Percentiles rank a stretch among this genome's conserved stretches.
phyloP scores from a whole-genome alignment of 1,140 invertebrate species.

The Habropoda laboriosa region DNA sequence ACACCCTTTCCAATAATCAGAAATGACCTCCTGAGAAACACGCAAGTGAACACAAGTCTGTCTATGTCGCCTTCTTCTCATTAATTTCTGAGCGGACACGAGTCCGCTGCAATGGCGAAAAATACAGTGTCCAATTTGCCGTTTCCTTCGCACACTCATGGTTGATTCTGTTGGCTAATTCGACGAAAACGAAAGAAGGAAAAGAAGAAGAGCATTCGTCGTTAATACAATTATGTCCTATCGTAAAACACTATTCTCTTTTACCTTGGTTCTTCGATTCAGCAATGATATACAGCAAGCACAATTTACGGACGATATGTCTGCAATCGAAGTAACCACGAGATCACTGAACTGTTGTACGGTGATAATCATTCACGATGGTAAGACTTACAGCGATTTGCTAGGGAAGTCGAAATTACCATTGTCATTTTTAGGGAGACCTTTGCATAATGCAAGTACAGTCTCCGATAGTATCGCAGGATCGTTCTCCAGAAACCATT shows the following conservation, averaged over 20 bases:
- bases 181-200: not conserved
- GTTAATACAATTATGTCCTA: not conserved
- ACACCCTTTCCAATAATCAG: slow-evolving; percentile 10
- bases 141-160: slow-evolving; percentile 5
- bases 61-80: slow-evolving; percentile 4
- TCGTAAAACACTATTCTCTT: not conserved
- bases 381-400: slow-evolving; percentile 48
- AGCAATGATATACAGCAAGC: not conserved
- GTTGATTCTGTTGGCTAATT: slow-evolving; percentile 13
- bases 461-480: slow-evolving; percentile 19
- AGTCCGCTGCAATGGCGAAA: slow-evolving; percentile 39
- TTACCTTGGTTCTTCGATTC: slow-evolving; percentile 24
- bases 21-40: not conserved
- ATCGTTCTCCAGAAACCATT: slow-evolving; percentile 34
- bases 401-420: slow-evolving; percentile 51
- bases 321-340: slow-evolving; percentile 31
- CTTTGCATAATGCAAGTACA: slow-evolving; percentile 2
- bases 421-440: slow-evolving; percentile 41
- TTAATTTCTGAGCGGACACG: slow-evolving; percentile 13
- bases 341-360: slow-evolving; percentile 7
- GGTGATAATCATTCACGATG: not conserved
- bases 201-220: no score
- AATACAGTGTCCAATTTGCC: not conserved
- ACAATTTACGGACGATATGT: slow-evolving; percentile 18
- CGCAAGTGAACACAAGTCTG: not conserved